phyloP scores from a whole-genome alignment of 2,797 vertebrate genomes.

The Mormyrops attenuatus region DNA sequence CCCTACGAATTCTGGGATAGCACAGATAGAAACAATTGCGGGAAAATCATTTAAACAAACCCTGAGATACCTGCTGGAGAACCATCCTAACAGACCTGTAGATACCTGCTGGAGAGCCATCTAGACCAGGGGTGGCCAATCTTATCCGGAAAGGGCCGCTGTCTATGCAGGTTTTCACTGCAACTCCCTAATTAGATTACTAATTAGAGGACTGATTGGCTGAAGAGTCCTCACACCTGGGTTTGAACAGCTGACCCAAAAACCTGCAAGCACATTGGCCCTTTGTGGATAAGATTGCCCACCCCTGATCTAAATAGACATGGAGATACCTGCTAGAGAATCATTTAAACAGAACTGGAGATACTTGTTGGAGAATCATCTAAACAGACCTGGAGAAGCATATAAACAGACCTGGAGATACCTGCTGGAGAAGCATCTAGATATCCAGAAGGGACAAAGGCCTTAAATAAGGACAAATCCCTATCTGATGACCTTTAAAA shows the following conservation, averaged over 20 bases:
- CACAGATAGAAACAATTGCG: neutral
- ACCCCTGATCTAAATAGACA: neutral
- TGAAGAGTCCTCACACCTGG: neutral
- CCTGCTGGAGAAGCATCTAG: neutral
- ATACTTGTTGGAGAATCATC: neutral
- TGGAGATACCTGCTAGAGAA: neutral
- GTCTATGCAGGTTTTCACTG: neutral
- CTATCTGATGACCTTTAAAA: neutral
- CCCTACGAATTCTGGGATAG: neutral
- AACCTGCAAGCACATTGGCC: neutral
- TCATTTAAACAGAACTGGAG: neutral
- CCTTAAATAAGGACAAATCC: neutral
- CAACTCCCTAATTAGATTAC: neutral
- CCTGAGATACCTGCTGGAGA: neutral
- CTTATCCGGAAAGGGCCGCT: neutral
- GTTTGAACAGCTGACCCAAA: neutral
- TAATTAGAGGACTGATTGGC: neutral
- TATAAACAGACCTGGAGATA: neutral
- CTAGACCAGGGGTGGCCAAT: neutral
- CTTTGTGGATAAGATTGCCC: neutral
- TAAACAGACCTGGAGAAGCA: neutral
- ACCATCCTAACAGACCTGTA: neutral
- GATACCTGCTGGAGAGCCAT: neutral
- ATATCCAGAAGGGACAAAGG: neutral
- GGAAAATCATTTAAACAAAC: neutral